Conservation (phyloP, 1,140 invertebrate species). For the Drosophila nasuta region DNA sequence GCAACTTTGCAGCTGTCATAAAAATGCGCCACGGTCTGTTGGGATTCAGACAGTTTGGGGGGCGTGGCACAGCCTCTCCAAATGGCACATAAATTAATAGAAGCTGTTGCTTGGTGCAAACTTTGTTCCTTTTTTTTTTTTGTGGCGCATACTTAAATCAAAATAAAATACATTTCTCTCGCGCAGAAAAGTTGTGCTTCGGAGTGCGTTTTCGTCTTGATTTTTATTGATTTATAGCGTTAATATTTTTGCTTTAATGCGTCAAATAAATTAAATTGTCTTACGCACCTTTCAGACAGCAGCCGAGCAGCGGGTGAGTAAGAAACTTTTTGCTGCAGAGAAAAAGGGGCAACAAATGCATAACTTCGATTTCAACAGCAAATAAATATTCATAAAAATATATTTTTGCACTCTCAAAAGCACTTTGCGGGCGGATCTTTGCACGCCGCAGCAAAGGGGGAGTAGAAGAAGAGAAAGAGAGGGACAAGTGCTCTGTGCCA, state of each 20-base stretch:
- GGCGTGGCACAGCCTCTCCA: conserved; percentile 7
- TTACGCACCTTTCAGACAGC: conserved; percentile 71
- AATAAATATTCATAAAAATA: conserved; percentile 83
- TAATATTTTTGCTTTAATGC: conserved; percentile 83
- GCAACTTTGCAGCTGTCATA: conserved; percentile 72
- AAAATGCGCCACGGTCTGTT: conserved; percentile 52
- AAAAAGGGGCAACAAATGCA: conserved; percentile 64
- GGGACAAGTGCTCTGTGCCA: conserved; percentile 13
- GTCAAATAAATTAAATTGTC: conserved; percentile 84
- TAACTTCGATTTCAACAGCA: conserved; percentile 82
- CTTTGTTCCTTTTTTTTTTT: conserved; percentile 16
- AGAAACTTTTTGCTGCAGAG: conserved; percentile 1
- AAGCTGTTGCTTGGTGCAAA: conserved; percentile 48
- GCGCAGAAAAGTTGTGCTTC: conserved; percentile 34
- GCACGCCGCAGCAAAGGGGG: conserved; percentile 21
- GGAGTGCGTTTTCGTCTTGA: conserved; percentile 19
- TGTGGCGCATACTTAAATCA: conserved; percentile 52
- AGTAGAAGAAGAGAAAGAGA: not conserved
- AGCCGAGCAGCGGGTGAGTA: not conserved
- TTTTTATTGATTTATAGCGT: conserved; percentile 79
- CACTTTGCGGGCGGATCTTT: conserved; percentile 71
- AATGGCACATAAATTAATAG: conserved; percentile 76
- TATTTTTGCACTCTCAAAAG: conserved; percentile 62
- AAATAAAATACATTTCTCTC: conserved; percentile 49
- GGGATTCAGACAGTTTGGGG: conserved; percentile 4